Percentiles rank a stretch among this genome's conserved stretches.
phyloP scores from a whole-genome alignment of 1,140 invertebrate species.

The Ladona fulva region DNA sequence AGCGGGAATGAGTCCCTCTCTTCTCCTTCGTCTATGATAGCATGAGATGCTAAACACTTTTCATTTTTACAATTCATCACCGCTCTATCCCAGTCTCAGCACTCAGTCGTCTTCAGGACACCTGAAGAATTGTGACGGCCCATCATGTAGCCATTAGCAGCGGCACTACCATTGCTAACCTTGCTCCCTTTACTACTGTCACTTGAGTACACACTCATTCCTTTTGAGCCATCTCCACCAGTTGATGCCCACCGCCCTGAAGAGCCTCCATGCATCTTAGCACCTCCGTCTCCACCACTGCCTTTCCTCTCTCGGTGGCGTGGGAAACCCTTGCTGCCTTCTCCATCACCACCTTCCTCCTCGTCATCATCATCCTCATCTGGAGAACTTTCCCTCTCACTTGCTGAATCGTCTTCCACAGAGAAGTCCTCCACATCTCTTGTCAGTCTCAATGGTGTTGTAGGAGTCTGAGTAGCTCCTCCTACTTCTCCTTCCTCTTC shows the following conservation, averaged over 20 bases:
- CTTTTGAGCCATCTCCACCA: constrained; percentile 16
- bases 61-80: neutral
- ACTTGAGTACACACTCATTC: constrained; percentile 21
- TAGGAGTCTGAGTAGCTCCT: neutral
- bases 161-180: constrained; percentile 32
- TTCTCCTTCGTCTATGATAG: too few relatives aligned
- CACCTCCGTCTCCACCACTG: neutral
- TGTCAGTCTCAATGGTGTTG: constrained; percentile 15
- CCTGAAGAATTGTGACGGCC: constrained; percentile 16
- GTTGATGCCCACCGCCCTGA: constrained; percentile 17
- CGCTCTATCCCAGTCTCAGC: neutral
- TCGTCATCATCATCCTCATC: neutral
- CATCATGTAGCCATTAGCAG: constrained; percentile 32
- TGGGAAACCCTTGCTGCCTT: neutral
- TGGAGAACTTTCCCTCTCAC: neutral
- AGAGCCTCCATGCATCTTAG: neutral
- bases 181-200: constrained; percentile 35
- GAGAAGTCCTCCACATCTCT: constrained; percentile 14
- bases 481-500: constrained; percentile 25
- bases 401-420: neutral
- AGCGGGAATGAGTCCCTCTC: neutral
- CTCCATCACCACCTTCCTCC: neutral
- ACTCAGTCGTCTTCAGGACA: neutral
- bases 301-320: neutral
- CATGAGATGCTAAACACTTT: neutral